phyloP scores from a whole-genome alignment of 1,140 invertebrate species.

The Drosophila gunungcola region DNA sequence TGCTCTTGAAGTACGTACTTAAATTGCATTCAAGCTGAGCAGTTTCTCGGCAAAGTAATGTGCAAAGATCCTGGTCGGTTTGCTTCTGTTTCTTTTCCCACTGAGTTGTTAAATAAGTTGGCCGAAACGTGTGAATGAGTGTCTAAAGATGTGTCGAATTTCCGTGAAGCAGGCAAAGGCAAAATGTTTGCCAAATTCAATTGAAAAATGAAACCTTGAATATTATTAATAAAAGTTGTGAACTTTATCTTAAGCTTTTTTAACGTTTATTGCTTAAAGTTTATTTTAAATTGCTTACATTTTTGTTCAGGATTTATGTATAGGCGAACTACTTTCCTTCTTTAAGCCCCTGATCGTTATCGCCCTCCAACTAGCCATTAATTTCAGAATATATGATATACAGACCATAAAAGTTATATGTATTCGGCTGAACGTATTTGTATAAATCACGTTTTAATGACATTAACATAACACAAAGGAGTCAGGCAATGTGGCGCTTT shows the following conservation, averaged over 20 bases:
- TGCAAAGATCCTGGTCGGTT: slow-evolving; percentile 62
- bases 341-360: slow-evolving; percentile 23
- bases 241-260: too few relatives aligned
- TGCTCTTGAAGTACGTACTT: slow-evolving; percentile 78
- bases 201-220: slow-evolving; percentile 19
- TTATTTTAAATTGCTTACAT: too few relatives aligned
- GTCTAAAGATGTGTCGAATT: slow-evolving; percentile 77
- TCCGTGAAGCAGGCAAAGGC: not conserved
- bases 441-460: slow-evolving; percentile 74
- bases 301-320: too few relatives aligned
- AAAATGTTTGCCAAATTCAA: slow-evolving; percentile 3
- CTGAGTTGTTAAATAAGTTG: slow-evolving; percentile 80
- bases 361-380: slow-evolving; percentile 45
- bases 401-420: slow-evolving; percentile 53
- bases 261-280: too few relatives aligned
- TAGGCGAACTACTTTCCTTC: not conserved
- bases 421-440: slow-evolving; percentile 54
- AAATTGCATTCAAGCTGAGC: slow-evolving; percentile 80
- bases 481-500: slow-evolving; percentile 35
- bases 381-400: slow-evolving; percentile 53
- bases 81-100: slow-evolving; percentile 30
- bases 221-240: not conserved
- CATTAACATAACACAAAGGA: slow-evolving; percentile 68
- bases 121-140: slow-evolving; percentile 76
- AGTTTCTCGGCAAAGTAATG: slow-evolving; percentile 59